Evolutionary conservation across 2,113 vertebrate genomes (phyloP), one percentile per base, ranked within the genome.

Genomic region (Halichoeres trimaculatus): DNA sequence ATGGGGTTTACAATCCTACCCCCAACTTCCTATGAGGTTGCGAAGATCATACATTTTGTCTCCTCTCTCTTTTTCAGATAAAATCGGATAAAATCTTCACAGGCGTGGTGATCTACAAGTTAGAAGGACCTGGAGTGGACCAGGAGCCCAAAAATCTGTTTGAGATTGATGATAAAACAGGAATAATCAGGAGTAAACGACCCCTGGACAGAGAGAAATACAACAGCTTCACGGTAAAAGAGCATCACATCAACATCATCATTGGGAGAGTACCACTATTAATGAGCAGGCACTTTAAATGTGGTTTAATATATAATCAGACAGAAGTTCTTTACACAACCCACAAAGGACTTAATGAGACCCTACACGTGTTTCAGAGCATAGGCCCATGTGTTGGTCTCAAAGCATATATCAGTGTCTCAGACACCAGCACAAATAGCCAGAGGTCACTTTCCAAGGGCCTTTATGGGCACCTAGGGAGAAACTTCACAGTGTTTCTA

Each of bases 111-210:
- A 94, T 99, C 90, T 99, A 99, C 90, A 99, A 95, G 89, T 94
- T 99, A 87, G 96, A 98, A 84, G 98, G 98, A 0, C 96, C 95
- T 0, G 98, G 97, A 0, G 97, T 99, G 68, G 97, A 99, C 2
- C 96, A 98, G 88, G 95, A 97, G 13, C 98, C 98, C 12, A 94
- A 90, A 53, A 95, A 95, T 30, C 76, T 97, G 66, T 99, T 99
- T 91, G 96, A 96, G 89, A 98, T 99, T 0, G 96, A 98, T 70
- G 96, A 96, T 70, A 94, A 94, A 90, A 95, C 94, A 0, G 98
- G 98, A 52, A 90, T 95, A 24, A 97, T 99, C 61, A 95, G 94
- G 82, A 96, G 98, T 86, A 98, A 96, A 0, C 88, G 87, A 34
- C 92, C 94, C 36, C 94, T 99, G 89, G 98, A 99, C 93, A 93